These are phyloP conservation scores for Melanotaenia trifasciata DNA, from an alignment of 2,797 vertebrate species.

Conservation along the genomic window DNA sequence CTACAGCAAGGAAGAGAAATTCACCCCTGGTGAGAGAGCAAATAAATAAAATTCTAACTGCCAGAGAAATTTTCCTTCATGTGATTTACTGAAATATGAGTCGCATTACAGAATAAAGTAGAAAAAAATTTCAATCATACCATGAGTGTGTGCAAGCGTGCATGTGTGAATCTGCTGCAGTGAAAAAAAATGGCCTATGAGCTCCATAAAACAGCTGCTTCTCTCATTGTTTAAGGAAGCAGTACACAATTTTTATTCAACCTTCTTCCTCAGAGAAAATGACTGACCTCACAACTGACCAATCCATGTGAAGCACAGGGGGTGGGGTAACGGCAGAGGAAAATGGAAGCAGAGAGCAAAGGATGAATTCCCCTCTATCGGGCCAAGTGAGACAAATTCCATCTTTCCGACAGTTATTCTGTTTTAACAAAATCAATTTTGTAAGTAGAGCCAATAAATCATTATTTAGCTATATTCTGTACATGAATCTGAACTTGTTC, in stretches of 20 bases:
- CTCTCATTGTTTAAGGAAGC: slow-evolving; percentile 50
- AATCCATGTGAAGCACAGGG: slow-evolving; percentile 45
- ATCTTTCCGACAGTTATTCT: slow-evolving; percentile 65
- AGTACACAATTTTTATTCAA: slow-evolving; percentile 49
- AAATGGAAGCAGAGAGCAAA: slow-evolving; percentile 16
- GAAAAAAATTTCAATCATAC: slow-evolving; percentile 32
- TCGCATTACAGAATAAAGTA: slow-evolving; percentile 38
- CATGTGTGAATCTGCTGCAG: slow-evolving; percentile 15
- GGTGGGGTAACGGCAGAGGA: slow-evolving; percentile 18
- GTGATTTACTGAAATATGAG: slow-evolving; percentile 58
- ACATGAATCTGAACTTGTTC: slow-evolving; percentile 55
- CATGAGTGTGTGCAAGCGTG: slow-evolving; percentile 10
- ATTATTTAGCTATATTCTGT: slow-evolving; percentile 57
- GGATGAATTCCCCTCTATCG: slow-evolving; percentile 30
- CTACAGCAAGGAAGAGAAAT: slow-evolving; percentile 39
- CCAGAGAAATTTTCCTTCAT: slow-evolving; percentile 40
- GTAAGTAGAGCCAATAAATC: slow-evolving; percentile 58
- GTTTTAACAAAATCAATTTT: slow-evolving; percentile 56
- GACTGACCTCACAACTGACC: slow-evolving; percentile 68
- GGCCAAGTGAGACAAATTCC: slow-evolving; percentile 66
- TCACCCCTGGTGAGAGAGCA: slow-evolving; percentile 50
- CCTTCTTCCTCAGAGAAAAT: slow-evolving; percentile 40
- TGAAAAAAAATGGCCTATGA: slow-evolving; percentile 38
- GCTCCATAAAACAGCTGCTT: slow-evolving; percentile 49
- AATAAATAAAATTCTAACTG: slow-evolving; percentile 58